These are phyloP conservation scores for Salvelinus sp. DNA, from an alignment of 2,113 vertebrate genomes.

Conservation along the genomic window DNA sequence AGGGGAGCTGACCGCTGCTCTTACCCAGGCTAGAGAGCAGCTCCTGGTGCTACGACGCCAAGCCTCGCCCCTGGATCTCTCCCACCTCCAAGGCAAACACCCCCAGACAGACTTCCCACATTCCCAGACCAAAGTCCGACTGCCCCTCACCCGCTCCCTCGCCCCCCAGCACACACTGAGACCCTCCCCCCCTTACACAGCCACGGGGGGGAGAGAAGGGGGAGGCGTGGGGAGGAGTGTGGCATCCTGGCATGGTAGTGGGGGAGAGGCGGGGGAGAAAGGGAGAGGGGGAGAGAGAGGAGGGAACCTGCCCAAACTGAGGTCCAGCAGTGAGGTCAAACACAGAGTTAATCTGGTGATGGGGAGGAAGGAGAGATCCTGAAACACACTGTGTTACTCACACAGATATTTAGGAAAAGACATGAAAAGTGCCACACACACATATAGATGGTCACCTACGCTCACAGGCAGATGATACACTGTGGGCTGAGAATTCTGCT, in stretches of 20 bases:
- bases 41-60: constrained; percentile 65
- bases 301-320: too few species aligned
- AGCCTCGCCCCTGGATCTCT: constrained; percentile 27
- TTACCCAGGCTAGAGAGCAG: constrained; percentile 79
- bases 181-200: constrained; percentile 16
- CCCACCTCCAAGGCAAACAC: background rate
- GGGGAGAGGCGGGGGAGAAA: background rate
- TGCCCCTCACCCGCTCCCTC: constrained; percentile 12
- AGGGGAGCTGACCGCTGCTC: constrained; percentile 83
- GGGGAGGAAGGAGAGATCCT: constrained; percentile 59
- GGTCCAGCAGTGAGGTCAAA: constrained; percentile 5
- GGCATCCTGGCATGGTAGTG: constrained; percentile 32
- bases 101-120: constrained; percentile 11
- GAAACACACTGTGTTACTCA: constrained; percentile 1
- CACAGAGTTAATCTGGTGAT: constrained; percentile 49
- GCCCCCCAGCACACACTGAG: constrained; percentile 32
- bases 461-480: too few species aligned
- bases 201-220: constrained; percentile 38
- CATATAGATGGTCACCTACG: too few species aligned
- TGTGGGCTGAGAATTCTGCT: too few species aligned
- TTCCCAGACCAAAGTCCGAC: constrained; percentile 39
- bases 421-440: too few species aligned
- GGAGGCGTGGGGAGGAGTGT: constrained; percentile 12
- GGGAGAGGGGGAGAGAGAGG: too few species aligned
- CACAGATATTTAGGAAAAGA: too few species aligned